Percentiles rank a stretch among this genome's conserved stretches.
Conservation (phyloP, 2,113 vertebrate species). For the Bubalus kerabau region DNA sequence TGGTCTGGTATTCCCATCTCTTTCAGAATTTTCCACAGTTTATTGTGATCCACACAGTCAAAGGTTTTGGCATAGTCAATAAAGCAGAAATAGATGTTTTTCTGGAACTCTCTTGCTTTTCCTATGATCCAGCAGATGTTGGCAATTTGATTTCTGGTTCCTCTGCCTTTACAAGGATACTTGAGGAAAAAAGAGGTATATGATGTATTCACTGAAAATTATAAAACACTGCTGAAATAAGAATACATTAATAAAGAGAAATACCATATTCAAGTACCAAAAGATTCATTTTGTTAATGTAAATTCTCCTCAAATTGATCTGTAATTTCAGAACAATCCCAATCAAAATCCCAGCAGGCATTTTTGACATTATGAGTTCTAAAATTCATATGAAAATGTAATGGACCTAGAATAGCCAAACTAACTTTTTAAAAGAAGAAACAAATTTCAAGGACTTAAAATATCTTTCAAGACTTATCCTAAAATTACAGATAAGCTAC, state of each 20-base stretch:
- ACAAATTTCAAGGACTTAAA: background rate
- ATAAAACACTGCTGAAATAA: background rate
- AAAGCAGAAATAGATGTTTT: too few species aligned
- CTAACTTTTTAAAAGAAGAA: background rate
- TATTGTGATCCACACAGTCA: too few species aligned
- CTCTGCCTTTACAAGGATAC: background rate
- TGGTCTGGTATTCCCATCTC: too few species aligned
- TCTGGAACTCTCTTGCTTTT: too few species aligned
- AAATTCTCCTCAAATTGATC: background rate
- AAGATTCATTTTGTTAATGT: slow-evolving; percentile 1
- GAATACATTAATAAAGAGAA: background rate
- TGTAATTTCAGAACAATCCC: background rate
- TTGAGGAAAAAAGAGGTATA: background rate
- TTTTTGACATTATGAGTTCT: background rate
- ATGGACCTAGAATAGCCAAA: background rate
- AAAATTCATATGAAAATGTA: background rate
- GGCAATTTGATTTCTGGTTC: too few species aligned
- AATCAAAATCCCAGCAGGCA: background rate
- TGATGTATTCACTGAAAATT: background rate
- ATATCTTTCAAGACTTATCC: background rate
- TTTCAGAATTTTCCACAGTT: too few species aligned
- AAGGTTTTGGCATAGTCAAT: too few species aligned
- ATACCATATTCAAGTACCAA: background rate
- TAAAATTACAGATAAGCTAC: background rate
- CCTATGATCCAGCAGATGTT: too few species aligned